Conservation (phyloP, 2,113 vertebrate genomes). For the Atrichornis clamosus region DNA sequence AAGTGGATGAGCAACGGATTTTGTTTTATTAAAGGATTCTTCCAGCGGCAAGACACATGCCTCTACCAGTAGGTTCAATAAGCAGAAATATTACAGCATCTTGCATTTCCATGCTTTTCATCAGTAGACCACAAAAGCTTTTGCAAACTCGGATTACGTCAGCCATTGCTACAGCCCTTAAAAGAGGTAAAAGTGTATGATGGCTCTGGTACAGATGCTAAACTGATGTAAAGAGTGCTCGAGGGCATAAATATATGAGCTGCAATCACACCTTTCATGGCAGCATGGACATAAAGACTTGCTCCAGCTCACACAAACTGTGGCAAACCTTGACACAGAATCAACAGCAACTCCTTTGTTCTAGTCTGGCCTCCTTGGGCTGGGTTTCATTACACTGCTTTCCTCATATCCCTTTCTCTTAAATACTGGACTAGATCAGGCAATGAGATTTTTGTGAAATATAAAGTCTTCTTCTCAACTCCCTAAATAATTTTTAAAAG, state of each 20-base stretch:
- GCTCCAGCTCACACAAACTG: neutral
- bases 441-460: conserved; percentile 40
- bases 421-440: conserved; percentile 4
- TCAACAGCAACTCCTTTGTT: conserved; percentile 49
- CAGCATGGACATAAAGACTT: neutral
- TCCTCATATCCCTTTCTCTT: conserved; percentile 22
- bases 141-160: neutral
- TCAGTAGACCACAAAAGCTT: neutral
- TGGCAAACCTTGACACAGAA: conserved; percentile 27
- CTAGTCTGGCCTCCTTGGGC: conserved; percentile 10
- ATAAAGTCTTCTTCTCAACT: conserved; percentile 17
- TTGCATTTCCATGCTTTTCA: neutral
- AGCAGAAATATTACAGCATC: neutral
- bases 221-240: neutral
- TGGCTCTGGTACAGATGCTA: conserved; percentile 4
- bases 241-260: conserved; percentile 33
- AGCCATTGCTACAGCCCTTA: neutral
- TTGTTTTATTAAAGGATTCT: conserved; percentile 22
- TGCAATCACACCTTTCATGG: conserved; percentile 52
- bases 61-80: neutral
- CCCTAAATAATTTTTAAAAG: neutral
- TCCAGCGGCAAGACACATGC: neutral
- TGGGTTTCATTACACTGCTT: conserved; percentile 51
- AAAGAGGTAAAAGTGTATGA: neutral
- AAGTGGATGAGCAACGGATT: neutral